Conservation (phyloP, 2,113 vertebrate genomes). For the Lonchura striata region DNA sequence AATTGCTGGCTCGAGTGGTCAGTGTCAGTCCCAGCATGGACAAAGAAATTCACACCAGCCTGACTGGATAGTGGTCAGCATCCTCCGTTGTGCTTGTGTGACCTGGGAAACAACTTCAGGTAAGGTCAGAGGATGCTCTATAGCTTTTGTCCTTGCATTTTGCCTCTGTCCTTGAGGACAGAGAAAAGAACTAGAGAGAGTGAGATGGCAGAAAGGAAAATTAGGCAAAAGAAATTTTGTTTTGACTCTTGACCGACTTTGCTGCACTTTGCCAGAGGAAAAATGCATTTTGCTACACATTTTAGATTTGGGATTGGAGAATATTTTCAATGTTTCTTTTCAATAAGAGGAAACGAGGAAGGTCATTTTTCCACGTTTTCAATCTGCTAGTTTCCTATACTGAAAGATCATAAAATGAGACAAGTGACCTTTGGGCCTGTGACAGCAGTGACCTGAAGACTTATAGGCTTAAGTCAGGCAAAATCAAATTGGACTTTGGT, state of each 20-base stretch:
- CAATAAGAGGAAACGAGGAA: background rate
- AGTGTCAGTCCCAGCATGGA: background rate
- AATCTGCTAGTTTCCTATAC: background rate
- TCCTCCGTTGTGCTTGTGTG: too few relatives aligned
- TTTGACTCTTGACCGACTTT: background rate
- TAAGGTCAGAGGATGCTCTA: background rate
- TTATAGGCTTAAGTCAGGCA: background rate
- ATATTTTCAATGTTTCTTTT: background rate
- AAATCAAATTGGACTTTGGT: background rate
- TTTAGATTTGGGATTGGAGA: background rate
- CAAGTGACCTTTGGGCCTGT: background rate
- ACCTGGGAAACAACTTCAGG: background rate
- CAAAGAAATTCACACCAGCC: background rate
- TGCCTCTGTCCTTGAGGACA: background rate
- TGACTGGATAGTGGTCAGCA: accelerated
- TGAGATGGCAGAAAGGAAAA: background rate
- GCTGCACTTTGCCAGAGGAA: background rate
- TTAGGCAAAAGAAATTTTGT: background rate
- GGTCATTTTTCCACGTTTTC: background rate
- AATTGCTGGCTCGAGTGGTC: background rate
- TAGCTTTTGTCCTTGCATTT: background rate
- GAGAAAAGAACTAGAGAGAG: background rate
- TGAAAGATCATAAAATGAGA: background rate
- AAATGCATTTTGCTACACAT: background rate
- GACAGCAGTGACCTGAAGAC: background rate